Base-by-base conservation (phyloP, 2,888 invertebrate genomes). In the Nezara viridula region DNA sequence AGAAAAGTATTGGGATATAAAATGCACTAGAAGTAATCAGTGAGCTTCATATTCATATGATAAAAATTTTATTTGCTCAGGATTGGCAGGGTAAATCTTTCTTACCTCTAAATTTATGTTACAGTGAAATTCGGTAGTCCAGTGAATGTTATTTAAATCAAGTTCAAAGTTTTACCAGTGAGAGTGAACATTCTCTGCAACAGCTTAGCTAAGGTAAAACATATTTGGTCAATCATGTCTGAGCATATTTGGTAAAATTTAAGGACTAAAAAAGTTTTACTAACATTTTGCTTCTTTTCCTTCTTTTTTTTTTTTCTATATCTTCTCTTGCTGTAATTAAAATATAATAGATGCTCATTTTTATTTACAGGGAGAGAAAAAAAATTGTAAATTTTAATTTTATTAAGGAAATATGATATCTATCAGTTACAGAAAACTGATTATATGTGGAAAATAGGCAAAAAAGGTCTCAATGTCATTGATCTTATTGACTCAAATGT, bases 1-100 rank as follows among this genome's bases (percentile, higher is more conserved):
- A 81, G 81, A 81, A 81, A 44, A 81, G 81, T 81, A 81, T 81
- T 81, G 81, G 37, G 81, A 81, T 81, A 81, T n/a, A n/a, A 47
- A n/a, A 14, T 44, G 44, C 40, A 37, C 14, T 37, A 44, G 44
- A 73, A 37, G 32, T 73, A 24, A 73, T 73, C 27, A 32, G 37
- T 73, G 66, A 73, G 32, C 16, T 73, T 73, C 32, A 73, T 19
- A 73, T 66, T 44, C 10, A 40, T 77, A 5, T 40, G 21, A 44
- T 44, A 47, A 12, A 37, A 47, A 81, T 81, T 81, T 81, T n/a
- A 40, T 7, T 77, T 40, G 40, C 44, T n/a, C 14, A 47, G 5
- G 12, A 12, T 16, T 16, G 40, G 44, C 81, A 81, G n/a, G 16
- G 37, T 81, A 81, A 73, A 47, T 81, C 24, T n/a, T n/a, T 40